A percentile compares a stretch with the other conserved stretches of the same genome.
Conservation (phyloP, 1,140 invertebrate species). For the Drosophila prosaltans region DNA sequence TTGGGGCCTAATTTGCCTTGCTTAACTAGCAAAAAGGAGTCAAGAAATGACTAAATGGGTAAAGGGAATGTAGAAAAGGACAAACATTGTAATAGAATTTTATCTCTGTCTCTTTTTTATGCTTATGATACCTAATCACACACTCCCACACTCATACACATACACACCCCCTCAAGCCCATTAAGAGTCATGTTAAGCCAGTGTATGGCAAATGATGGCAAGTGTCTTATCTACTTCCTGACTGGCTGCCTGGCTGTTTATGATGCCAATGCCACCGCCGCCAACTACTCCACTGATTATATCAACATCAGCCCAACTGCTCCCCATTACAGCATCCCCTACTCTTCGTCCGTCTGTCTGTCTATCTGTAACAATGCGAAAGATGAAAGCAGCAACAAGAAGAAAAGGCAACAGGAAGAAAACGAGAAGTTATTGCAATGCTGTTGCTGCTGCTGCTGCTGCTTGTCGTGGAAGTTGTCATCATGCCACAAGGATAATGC, state of each 20-base stretch:
- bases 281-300: conserved; percentile 60
- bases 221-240: conserved; percentile 78
- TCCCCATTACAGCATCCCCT: background rate
- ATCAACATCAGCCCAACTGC: conserved; percentile 55
- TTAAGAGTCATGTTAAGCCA: conserved; percentile 73
- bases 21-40: conserved; percentile 55
- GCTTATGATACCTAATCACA: conserved; percentile 59
- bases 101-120: conserved; percentile 49
- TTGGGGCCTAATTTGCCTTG: conserved; percentile 70
- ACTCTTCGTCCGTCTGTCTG: background rate
- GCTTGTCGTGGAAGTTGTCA: conserved; percentile 64
- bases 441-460: conserved; percentile 31
- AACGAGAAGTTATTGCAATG: conserved; percentile 79
- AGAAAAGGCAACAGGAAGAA: conserved; percentile 42
- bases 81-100: conserved; percentile 62
- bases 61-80: background rate
- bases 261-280: conserved; percentile 63
- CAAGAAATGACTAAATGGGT: background rate
- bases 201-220: conserved; percentile 38
- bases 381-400: conserved; percentile 34
- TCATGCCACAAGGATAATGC: conserved; percentile 53
- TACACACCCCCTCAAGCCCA: conserved; percentile 33
- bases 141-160: background rate
- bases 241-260: conserved; percentile 50
- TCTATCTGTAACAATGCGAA: conserved; percentile 23